A percentile compares a stretch with the other conserved stretches of the same genome.
Evolutionary conservation across 2,113 vertebrate species (phyloP).

Genomic region (Meriones unguiculatus): DNA sequence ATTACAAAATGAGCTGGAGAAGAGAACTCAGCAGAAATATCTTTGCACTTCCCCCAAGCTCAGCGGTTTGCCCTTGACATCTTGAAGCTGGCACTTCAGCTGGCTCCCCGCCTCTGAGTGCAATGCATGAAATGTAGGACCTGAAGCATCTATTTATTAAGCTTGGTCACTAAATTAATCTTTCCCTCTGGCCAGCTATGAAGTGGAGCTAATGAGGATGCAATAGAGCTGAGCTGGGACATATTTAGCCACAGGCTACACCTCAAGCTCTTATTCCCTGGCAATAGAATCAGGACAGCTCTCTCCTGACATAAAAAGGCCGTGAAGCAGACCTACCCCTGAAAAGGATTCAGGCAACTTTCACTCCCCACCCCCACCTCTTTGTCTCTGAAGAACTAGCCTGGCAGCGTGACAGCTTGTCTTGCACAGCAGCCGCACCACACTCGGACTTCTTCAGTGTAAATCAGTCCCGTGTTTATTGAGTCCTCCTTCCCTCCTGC

Average conservation of each 20-base stretch:
- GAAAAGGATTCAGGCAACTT: constrained; percentile 29
- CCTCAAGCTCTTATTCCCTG: constrained; percentile 11
- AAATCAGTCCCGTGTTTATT: neutral
- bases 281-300: constrained; percentile 37
- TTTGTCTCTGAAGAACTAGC: neutral
- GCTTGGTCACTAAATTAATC: constrained; percentile 61
- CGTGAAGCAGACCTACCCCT: neutral
- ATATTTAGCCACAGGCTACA: constrained; percentile 42
- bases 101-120: constrained; percentile 58
- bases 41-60: constrained; percentile 32
- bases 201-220: constrained; percentile 66
- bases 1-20: constrained; percentile 13
- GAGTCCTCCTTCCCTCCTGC: neutral
- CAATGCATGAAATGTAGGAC: constrained; percentile 40
- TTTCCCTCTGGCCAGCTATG: constrained; percentile 10
- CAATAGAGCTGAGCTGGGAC: constrained; percentile 50
- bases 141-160: constrained; percentile 70
- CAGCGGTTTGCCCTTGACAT: constrained; percentile 76
- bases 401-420: neutral
- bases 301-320: constrained; percentile 54
- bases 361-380: neutral
- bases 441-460: neutral
- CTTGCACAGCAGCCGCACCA: neutral
- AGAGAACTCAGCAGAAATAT: constrained; percentile 72
- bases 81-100: constrained; percentile 52